Percentiles rank a stretch among this genome's conserved stretches.
These are phyloP conservation scores for Melanotaenia parkinsoni DNA, from an alignment of 2,797 vertebrate genomes.

Conservation along the genomic window DNA sequence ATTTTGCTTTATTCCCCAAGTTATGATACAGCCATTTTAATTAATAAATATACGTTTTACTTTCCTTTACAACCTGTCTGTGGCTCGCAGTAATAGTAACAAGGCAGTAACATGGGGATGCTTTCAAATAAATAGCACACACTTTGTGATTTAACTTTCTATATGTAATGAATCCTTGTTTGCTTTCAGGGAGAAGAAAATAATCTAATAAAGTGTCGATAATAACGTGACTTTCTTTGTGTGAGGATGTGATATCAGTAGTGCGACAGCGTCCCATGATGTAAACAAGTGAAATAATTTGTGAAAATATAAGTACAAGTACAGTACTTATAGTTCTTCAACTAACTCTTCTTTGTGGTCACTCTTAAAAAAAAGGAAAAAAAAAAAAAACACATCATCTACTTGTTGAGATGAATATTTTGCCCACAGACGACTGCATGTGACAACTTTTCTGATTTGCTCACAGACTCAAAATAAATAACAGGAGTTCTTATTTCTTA, in stretches of 20 bases:
- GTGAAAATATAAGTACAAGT: slow-evolving; percentile 48
- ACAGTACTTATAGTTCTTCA: slow-evolving; percentile 74
- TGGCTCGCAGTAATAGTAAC: slow-evolving; percentile 41
- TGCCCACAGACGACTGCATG: slow-evolving; percentile 34
- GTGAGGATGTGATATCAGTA: slow-evolving; percentile 68
- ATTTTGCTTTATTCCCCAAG: slow-evolving; percentile 57
- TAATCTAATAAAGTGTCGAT: slow-evolving; percentile 18
- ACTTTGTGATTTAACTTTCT: slow-evolving; percentile 23
- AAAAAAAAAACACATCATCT: slow-evolving; percentile 14
- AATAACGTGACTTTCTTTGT: slow-evolving; percentile 24
- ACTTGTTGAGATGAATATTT: slow-evolving; percentile 59
- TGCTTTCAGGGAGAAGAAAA: slow-evolving; percentile 30
- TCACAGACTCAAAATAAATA: slow-evolving; percentile 73
- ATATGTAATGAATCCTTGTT: slow-evolving; percentile 25
- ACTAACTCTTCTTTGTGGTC: slow-evolving; percentile 65
- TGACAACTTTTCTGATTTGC: slow-evolving; percentile 48
- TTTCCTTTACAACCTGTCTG: slow-evolving; percentile 72
- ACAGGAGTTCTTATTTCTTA: slow-evolving; percentile 58
- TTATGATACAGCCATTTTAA: slow-evolving; percentile 50
- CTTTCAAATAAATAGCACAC: slow-evolving; percentile 73
- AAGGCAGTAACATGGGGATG: slow-evolving; percentile 31
- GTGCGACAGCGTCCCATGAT: slow-evolving; percentile 66
- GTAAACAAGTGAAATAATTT: slow-evolving; percentile 63
- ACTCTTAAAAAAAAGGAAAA: slow-evolving; percentile 53
- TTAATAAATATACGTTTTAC: slow-evolving; percentile 78